A percentile compares a stretch with the other conserved stretches of the same genome.
Conservation (phyloP, 2,113 vertebrate genomes). For the Pachycephala philippinensis region DNA sequence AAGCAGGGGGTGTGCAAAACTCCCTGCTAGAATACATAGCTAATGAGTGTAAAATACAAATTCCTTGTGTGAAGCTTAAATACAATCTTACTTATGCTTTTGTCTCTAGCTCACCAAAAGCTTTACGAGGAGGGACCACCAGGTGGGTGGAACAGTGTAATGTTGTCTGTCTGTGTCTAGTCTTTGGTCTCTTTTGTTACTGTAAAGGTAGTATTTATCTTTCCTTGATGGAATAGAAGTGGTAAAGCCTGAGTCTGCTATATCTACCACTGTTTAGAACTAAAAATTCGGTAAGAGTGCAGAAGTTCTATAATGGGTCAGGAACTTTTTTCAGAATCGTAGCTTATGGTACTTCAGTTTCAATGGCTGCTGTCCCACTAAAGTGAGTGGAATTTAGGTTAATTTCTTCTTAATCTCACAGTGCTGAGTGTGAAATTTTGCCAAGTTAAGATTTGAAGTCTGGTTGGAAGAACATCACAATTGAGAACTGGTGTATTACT, state of each 20-base stretch:
- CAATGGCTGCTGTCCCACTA: neutral
- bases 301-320: neutral
- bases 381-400: neutral
- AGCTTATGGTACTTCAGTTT: neutral
- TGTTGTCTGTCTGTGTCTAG: constrained; percentile 7
- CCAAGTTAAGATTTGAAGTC: neutral
- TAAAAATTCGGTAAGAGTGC: neutral
- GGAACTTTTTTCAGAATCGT: neutral
- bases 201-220: neutral
- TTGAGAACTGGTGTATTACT: neutral
- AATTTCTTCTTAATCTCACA: neutral
- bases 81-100: constrained; percentile 10
- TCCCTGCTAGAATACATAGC: neutral
- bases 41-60: neutral
- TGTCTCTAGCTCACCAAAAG: neutral
- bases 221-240: neutral
- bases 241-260: neutral
- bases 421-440: neutral
- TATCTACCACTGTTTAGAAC: neutral
- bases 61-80: neutral
- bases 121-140: neutral
- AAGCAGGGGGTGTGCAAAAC: neutral
- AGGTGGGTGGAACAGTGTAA: constrained; percentile 20
- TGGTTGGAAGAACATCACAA: neutral
- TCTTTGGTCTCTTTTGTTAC: neutral